These are phyloP conservation scores for Diadumene lineata DNA, from an alignment of 92 coral and sea anemone species.

Conservation along the genomic window DNA sequence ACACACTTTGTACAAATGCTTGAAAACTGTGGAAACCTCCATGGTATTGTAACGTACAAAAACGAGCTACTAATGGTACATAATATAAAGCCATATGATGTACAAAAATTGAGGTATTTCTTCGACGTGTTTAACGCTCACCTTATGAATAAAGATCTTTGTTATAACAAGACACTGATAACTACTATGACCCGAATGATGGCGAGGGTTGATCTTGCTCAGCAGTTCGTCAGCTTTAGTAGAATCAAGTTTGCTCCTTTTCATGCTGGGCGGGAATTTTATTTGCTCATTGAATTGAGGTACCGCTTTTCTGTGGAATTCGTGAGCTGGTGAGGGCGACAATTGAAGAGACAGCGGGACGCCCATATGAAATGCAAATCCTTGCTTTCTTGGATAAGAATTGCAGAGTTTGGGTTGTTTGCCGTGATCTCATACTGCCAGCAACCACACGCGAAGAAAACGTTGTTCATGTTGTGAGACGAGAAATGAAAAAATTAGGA, in stretches of 20 bases:
- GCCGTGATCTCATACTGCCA: background rate
- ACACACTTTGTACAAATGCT: no score
- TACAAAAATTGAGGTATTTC: background rate
- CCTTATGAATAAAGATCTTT: background rate
- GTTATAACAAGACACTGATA: background rate
- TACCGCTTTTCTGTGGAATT: conserved; percentile 21
- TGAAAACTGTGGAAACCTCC: no score
- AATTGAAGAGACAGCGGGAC: conserved; percentile 27
- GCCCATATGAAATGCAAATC: conserved; percentile 26
- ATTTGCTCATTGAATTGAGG: conserved; percentile 13
- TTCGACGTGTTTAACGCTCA: background rate
- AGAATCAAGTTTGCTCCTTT: conserved; percentile 7
- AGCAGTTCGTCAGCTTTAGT: conserved; percentile 17
- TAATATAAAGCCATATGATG: no score
- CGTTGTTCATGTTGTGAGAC: conserved; percentile 5
- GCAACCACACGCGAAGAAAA: conserved; percentile 26
- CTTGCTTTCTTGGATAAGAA: background rate
- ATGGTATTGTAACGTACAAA: no score
- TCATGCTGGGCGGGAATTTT: conserved; percentile 32
- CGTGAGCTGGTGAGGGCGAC: conserved; percentile 30
- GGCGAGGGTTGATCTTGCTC: background rate
- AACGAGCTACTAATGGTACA: no score
- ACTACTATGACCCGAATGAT: background rate
- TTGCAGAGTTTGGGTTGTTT: background rate
- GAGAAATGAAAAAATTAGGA: background rate